Conservation (phyloP, 1,140 invertebrate genomes). For the Euura lappo region DNA sequence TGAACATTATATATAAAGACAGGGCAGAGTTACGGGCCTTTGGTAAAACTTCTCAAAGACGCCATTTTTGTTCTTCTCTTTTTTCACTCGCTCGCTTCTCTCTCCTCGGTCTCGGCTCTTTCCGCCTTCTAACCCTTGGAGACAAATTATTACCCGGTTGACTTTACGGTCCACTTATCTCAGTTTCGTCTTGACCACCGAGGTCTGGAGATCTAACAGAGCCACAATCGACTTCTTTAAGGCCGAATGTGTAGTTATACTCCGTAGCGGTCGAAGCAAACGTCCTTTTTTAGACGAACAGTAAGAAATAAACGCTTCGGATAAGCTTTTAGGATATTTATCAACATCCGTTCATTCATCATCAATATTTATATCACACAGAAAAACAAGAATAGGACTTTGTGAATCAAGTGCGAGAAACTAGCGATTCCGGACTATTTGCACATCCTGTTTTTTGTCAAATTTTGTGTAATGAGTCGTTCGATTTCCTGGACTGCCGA, state of each 20-base stretch:
- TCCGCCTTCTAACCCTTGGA: neutral
- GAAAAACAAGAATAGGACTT: too few species aligned
- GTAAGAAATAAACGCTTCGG: too few species aligned
- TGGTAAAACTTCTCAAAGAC: neutral
- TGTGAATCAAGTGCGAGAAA: too few species aligned
- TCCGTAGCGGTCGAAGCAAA: neutral
- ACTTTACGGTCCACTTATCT: conserved; percentile 7
- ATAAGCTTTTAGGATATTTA: too few species aligned
- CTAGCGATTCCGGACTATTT: too few species aligned
- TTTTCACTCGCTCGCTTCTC: neutral
- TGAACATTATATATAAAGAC: conserved; percentile 4
- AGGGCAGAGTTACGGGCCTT: neutral
- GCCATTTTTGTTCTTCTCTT: conserved; percentile 2
- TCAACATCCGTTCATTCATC: too few species aligned
- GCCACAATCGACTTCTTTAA: neutral
- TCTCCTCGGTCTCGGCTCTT: neutral
- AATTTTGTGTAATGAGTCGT: too few species aligned
- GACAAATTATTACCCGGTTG: neutral
- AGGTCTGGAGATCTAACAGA: neutral
- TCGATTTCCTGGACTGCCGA: too few species aligned
- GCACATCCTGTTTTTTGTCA: too few species aligned
- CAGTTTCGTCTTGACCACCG: neutral
- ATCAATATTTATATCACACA: too few species aligned
- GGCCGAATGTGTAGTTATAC: neutral
- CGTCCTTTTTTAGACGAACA: neutral